Evolutionary conservation across 2,797 vertebrate genomes (phyloP).

Genomic region (Mycteria americana): DNA sequence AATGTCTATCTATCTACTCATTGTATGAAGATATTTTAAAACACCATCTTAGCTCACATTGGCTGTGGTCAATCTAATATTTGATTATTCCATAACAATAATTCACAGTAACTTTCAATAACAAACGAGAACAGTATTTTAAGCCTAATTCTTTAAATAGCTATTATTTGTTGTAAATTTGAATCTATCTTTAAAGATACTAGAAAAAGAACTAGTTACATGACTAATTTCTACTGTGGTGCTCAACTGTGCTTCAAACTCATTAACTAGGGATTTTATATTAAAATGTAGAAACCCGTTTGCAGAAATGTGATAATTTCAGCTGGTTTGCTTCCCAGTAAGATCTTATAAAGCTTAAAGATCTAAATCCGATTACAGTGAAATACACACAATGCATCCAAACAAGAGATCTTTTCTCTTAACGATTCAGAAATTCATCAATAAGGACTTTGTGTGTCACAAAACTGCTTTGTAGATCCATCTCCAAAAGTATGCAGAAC

Average conservation of each 20-base stretch:
- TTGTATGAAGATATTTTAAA: neutral
- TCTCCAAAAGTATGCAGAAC: slow-evolving; percentile 48
- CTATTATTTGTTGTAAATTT: neutral
- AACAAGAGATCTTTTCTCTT: slow-evolving; percentile 68
- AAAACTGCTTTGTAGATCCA: slow-evolving; percentile 55
- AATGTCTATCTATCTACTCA: neutral
- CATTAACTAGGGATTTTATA: slow-evolving; percentile 27
- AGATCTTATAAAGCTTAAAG: slow-evolving; percentile 50
- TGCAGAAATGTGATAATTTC: slow-evolving; percentile 31
- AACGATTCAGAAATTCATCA: slow-evolving; percentile 53
- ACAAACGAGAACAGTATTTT: neutral
- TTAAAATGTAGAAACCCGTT: slow-evolving; percentile 1
- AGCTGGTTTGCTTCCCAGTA: slow-evolving; percentile 3
- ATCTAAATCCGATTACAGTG: slow-evolving; percentile 67
- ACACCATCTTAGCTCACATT: neutral
- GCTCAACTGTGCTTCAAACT: neutral
- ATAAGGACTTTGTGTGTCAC: slow-evolving; percentile 62
- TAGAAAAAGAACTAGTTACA: neutral
- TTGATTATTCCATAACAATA: neutral
- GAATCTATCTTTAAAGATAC: neutral
- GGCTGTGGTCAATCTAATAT: neutral
- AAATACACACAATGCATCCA: slow-evolving; percentile 53
- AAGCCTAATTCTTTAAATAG: neutral
- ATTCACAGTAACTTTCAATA: neutral
- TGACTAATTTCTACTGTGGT: neutral